Percentiles rank a stretch among this genome's conserved stretches.
Conservation (phyloP, 2,797 vertebrate genomes). For the Sebastes taczanowskii region DNA sequence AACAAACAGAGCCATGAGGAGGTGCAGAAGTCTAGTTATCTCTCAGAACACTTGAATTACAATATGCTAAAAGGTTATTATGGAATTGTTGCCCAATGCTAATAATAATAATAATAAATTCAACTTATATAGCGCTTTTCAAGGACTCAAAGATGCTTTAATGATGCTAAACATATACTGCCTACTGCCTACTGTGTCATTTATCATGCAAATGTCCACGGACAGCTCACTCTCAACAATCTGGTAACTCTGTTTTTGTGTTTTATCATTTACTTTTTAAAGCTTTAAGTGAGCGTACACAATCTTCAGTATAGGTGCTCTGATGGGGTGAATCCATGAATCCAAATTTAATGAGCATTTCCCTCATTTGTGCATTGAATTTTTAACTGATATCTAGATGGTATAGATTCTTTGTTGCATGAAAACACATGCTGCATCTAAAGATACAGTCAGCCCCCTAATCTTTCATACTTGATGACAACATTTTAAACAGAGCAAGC, state of each 20-base stretch:
- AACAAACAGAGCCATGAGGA: too few species aligned
- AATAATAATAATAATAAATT: too few species aligned
- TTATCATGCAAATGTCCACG: constrained; percentile 46
- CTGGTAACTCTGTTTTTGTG: constrained; percentile 72
- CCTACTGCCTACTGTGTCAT: neutral
- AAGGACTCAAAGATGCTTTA: too few species aligned
- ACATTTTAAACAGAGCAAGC: neutral
- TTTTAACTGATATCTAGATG: neutral
- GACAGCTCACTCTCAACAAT: constrained; percentile 62
- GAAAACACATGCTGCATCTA: neutral
- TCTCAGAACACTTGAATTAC: too few species aligned
- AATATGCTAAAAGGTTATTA: too few species aligned
- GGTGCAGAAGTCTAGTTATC: too few species aligned
- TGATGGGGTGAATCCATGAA: neutral
- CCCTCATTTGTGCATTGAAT: neutral
- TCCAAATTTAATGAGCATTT: neutral
- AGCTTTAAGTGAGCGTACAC: neutral
- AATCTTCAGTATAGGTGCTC: neutral
- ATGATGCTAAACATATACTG: too few species aligned
- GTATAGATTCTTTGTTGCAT: neutral
- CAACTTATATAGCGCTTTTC: too few species aligned
- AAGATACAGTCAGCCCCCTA: neutral
- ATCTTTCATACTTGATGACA: neutral
- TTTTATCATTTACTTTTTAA: constrained; percentile 1
- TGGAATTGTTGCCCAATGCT: too few species aligned